Conservation (phyloP, 2,113 vertebrate genomes). For the Dolichotis patagonum region DNA sequence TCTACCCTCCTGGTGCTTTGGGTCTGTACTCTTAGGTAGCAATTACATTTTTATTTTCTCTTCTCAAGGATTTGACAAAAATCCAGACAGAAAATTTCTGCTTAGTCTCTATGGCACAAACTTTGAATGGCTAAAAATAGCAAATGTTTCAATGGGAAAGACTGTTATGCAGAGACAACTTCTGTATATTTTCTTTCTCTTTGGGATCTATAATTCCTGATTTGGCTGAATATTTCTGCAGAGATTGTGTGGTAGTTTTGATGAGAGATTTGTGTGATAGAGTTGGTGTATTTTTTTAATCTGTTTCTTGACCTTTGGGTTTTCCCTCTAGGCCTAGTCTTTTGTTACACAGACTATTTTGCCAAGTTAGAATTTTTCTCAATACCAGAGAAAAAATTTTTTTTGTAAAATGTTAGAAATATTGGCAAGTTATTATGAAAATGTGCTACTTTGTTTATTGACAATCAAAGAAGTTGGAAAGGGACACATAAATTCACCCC, state of each 20-base stretch:
- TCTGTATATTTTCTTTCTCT: background rate
- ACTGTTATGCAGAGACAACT: background rate
- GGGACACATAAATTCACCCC: background rate
- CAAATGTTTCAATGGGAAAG: background rate
- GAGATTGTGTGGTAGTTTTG: background rate
- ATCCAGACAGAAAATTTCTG: background rate
- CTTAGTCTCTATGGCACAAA: background rate
- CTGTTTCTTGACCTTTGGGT: background rate
- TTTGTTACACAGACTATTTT: background rate
- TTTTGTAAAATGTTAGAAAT: constrained; percentile 23
- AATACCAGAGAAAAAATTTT: background rate
- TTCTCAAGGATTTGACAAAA: background rate
- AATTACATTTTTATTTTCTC: background rate
- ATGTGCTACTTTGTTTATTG: background rate
- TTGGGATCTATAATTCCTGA: background rate
- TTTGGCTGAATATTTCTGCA: background rate
- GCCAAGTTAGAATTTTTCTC: background rate
- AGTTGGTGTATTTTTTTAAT: background rate
- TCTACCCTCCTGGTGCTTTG: background rate
- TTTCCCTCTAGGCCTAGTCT: background rate
- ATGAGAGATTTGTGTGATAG: background rate
- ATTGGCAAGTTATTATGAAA: background rate
- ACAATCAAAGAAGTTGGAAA: background rate
- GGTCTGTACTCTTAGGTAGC: background rate
- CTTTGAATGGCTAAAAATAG: background rate